Base-by-base conservation (phyloP, 2,888 invertebrate species). In the Acronicta psi region DNA sequence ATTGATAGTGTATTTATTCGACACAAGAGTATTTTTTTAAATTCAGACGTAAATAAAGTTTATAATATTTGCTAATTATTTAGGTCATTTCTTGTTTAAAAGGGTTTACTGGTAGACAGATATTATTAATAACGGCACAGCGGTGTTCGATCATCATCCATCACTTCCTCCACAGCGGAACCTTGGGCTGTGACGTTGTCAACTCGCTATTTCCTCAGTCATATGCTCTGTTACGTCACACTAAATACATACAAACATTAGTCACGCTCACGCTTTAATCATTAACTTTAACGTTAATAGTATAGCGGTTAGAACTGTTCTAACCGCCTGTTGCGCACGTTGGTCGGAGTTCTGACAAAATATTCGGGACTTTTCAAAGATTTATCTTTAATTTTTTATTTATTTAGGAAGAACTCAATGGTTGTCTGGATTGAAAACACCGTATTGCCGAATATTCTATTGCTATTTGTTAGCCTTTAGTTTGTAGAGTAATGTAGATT, bases 141-240 rank as follows among this genome's bases (percentile, higher is more conserved):
- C 17, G 38, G 9, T 38, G 42, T 59, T 69, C 69, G 16, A 59
- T 69, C 70, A 54, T 47, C 34, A 70, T 65, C 70, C 57, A 69
- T 69, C 60, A 65, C 43, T 38, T 53, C 17, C 31, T n/a, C 16
- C 51, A 25, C 17, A 10, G 9, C 14, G 29, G 13, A 53, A 51
- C 69, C 49, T 69, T 64, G 69, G 13, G 25, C 23, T 45, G 37
- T 29, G 23, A 51, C 45, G 18, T 11, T 31, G 17, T 17, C 38
- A 41, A 55, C 51, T 64, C 51, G 50, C 46, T 53, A 40, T 20
- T 55, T 23, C 46, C 41, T 41, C 14, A 38, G 42, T 69, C 42
- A 69, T 49, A 49, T 56, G 40, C 7, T 69, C 43, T 20, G 44
- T 14, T 52, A 59, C 25, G 42, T 47, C 29, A 44, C 4, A 49